Conservation (phyloP, 2,797 vertebrate species). For the Chaunax sp. region DNA sequence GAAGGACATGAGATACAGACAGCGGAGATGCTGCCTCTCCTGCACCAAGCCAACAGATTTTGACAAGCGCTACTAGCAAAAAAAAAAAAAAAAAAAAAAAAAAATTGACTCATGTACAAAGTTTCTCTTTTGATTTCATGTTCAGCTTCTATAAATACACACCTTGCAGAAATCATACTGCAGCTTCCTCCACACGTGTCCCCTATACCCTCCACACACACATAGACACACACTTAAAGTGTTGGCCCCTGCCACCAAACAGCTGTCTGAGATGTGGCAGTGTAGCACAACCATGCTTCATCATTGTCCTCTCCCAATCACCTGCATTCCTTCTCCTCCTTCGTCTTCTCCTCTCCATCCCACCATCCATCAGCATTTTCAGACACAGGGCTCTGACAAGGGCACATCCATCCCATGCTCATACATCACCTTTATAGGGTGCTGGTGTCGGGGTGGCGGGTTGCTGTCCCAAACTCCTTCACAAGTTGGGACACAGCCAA, state of each 20-base stretch:
- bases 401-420: constrained; percentile 80
- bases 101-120: constrained; percentile 3
- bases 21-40: constrained; percentile 49
- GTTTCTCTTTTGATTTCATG: constrained; percentile 27
- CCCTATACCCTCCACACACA: constrained; percentile 32
- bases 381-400: constrained; percentile 82
- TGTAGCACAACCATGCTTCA: constrained; percentile 67
- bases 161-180: neutral
- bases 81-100: constrained; percentile 35
- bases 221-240: constrained; percentile 30
- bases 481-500: constrained; percentile 74
- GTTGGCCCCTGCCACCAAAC: constrained; percentile 70
- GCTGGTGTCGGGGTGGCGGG: neutral
- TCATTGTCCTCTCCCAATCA: constrained; percentile 85
- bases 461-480: constrained; percentile 77
- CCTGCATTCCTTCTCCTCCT: constrained; percentile 76
- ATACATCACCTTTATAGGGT: constrained; percentile 80
- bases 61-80: constrained; percentile 15
- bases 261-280: constrained; percentile 79
- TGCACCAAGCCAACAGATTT: constrained; percentile 33
- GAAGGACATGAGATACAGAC: constrained; percentile 62
- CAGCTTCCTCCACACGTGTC: constrained; percentile 30
- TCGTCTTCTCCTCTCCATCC: constrained; percentile 59
- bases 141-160: constrained; percentile 28
- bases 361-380: constrained; percentile 83